Evolutionary conservation across 2,797 vertebrate genomes (phyloP).

Genomic region (Lindbergichthys nudifrons): DNA sequence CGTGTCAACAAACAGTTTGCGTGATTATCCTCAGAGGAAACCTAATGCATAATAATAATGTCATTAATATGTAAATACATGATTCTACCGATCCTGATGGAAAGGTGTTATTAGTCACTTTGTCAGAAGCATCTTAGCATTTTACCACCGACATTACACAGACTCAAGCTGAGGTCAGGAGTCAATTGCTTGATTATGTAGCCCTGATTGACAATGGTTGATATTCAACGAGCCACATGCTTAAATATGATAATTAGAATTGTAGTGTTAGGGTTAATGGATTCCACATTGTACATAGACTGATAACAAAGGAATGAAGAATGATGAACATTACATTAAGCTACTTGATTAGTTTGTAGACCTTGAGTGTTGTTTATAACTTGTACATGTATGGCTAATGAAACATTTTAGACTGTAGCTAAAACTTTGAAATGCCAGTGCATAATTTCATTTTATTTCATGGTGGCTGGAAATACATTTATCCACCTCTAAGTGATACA

Average conservation of each 20-base stretch:
- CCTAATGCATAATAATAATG: constrained; percentile 33
- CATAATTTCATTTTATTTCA: not conserved
- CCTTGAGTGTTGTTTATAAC: not conserved
- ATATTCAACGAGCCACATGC: constrained; percentile 19
- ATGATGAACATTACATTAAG: too few relatives aligned
- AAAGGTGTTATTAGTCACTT: constrained; percentile 20
- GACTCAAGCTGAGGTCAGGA: constrained; percentile 23
- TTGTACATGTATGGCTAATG: not conserved
- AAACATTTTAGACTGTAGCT: not conserved
- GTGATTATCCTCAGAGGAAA: constrained; percentile 34
- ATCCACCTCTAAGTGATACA: not conserved
- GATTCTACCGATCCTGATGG: constrained; percentile 21
- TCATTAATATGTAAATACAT: constrained; percentile 42
- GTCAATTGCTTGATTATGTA: constrained; percentile 18
- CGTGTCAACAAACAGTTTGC: constrained; percentile 17
- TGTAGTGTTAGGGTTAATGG: not conserved
- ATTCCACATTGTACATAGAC: not conserved
- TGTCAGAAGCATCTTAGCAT: constrained; percentile 22
- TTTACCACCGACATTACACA: not conserved
- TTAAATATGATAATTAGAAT: not conserved
- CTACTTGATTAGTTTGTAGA: not conserved
- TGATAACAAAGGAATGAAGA: not conserved
- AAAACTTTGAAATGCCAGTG: not conserved
- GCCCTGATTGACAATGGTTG: not conserved
- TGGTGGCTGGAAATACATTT: not conserved